Percentiles rank a stretch among this genome's conserved stretches.
Evolutionary conservation across 2,888 invertebrate species (phyloP).

Genomic region (Drosophila ezoana): DNA sequence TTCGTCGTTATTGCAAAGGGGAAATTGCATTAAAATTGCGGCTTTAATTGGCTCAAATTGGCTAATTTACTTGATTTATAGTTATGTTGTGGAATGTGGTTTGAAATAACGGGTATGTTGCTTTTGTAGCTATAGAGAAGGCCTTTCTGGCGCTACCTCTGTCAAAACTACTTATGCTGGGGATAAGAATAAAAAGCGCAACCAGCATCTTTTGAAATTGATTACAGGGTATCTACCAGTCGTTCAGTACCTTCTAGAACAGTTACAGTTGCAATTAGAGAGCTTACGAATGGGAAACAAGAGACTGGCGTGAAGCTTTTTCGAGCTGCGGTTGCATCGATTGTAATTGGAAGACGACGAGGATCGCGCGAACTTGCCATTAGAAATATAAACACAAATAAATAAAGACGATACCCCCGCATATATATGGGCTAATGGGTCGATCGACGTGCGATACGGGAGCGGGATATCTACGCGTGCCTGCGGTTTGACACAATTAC

Average conservation of each 20-base stretch:
- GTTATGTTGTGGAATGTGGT: too few relatives aligned
- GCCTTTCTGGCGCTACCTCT: too few relatives aligned
- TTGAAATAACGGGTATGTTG: too few relatives aligned
- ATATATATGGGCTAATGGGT: conserved; percentile 68
- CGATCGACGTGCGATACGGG: conserved; percentile 25
- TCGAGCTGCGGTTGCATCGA: conserved; percentile 58
- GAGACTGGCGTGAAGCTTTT: conserved; percentile 25
- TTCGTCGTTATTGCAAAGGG: too few relatives aligned
- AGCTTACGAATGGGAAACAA: conserved; percentile 34
- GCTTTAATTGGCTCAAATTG: too few relatives aligned
- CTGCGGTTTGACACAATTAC: conserved; percentile 54
- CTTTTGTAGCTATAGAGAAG: too few relatives aligned
- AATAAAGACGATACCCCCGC: conserved; percentile 36
- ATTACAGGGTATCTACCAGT: background rate
- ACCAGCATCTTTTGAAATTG: background rate
- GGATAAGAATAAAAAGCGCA: too few relatives aligned
- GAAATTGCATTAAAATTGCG: too few relatives aligned
- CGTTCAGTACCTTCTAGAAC: background rate
- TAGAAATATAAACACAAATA: conserved; percentile 15
- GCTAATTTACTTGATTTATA: too few relatives aligned
- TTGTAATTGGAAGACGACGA: conserved; percentile 38
- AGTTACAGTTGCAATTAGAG: conserved; percentile 15
- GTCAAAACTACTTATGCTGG: too few relatives aligned
- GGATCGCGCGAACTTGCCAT: conserved; percentile 23
- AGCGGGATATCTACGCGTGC: too few relatives aligned